Evolutionary conservation across 2,113 vertebrate genomes (phyloP).

Genomic region (Boulengeromyrus knoepffleri): DNA sequence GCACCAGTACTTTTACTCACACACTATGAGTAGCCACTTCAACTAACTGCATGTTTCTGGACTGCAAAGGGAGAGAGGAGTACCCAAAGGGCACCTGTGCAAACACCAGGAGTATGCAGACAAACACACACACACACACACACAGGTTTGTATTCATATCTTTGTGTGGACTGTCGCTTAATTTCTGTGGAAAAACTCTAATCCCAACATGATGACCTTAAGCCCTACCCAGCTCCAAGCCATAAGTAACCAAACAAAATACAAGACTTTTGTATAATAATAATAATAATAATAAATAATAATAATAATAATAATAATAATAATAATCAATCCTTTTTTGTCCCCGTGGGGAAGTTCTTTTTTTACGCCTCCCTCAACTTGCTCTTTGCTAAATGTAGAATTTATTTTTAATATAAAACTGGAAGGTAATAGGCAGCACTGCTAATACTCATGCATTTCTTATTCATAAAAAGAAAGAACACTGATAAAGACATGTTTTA

Average conservation of each 20-base stretch:
- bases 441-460: not conserved
- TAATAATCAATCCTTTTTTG: too few species aligned
- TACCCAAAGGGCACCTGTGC: not conserved
- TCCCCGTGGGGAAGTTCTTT: too few species aligned
- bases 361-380: too few species aligned
- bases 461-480: not conserved
- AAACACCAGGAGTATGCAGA: not conserved
- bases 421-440: not conserved
- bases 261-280: too few species aligned
- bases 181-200: too few species aligned
- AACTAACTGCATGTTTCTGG: not conserved
- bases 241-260: too few species aligned
- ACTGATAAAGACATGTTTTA: not conserved
- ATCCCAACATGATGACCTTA: too few species aligned
- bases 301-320: not conserved
- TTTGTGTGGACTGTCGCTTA: too few species aligned
- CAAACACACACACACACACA: too few species aligned
- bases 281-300: not conserved
- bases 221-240: too few species aligned
- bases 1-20: not conserved
- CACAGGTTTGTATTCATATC: too few species aligned
- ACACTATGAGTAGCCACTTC: not conserved
- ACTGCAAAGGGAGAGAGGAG: not conserved
- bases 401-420: not conserved
- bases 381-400: not conserved